These are phyloP conservation scores for Lagopus muta DNA, from an alignment of 2,113 vertebrate species.

Conservation along the genomic window DNA sequence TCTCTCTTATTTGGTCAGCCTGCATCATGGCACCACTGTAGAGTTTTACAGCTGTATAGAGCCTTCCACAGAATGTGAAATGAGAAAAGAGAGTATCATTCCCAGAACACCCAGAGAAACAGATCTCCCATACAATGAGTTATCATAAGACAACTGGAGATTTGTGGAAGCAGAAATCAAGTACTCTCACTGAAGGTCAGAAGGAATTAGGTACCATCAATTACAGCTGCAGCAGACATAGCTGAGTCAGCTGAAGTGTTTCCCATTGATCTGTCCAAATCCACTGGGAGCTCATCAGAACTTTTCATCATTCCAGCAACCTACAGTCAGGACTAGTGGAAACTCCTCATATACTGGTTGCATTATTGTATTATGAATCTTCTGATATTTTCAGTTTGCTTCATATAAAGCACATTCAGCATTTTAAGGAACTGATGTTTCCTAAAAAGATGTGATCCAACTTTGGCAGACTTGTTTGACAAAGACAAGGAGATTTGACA, in stretches of 20 bases:
- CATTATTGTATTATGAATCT: neutral
- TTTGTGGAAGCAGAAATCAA: neutral
- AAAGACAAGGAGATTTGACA: neutral
- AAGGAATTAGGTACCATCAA: neutral
- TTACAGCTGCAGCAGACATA: neutral
- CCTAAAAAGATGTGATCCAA: neutral
- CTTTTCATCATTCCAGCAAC: too few species aligned
- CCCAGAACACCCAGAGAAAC: neutral
- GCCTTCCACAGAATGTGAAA: rapidly evolving
- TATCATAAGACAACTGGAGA: neutral
- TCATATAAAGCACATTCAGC: neutral
- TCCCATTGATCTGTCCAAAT: neutral
- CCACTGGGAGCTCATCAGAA: neutral
- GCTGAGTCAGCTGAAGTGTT: neutral
- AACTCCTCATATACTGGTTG: neutral
- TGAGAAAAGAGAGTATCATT: neutral
- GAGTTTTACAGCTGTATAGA: neutral
- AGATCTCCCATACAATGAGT: neutral
- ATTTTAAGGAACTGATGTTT: neutral
- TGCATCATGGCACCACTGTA: neutral
- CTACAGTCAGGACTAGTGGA: neutral
- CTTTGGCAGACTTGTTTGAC: neutral
- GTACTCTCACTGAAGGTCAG: neutral
- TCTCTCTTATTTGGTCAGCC: neutral
- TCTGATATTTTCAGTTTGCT: neutral